phyloP scores from a whole-genome alignment of 1,140 invertebrate genomes.

The Metopolophium dirhodum region DNA sequence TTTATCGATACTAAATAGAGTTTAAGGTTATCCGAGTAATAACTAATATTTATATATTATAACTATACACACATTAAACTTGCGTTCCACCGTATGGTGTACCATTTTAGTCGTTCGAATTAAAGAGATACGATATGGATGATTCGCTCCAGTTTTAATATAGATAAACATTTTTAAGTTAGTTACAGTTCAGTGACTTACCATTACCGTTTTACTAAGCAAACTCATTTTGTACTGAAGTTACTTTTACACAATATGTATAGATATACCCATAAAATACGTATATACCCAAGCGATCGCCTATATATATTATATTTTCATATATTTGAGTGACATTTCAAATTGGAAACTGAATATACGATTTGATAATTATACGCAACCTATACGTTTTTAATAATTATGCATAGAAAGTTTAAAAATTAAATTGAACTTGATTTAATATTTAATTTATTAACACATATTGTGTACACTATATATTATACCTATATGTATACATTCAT shows the following conservation, averaged over 20 bases:
- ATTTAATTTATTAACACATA: not conserved
- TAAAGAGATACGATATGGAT: not conserved
- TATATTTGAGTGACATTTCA: not conserved
- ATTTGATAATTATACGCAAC: not conserved
- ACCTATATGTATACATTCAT: not conserved
- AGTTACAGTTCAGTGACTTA: constrained; percentile 15
- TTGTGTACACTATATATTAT: too few species aligned
- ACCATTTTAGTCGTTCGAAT: not conserved
- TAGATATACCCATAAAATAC: too few species aligned
- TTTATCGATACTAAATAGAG: not conserved
- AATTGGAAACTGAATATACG: not conserved
- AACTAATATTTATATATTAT: not conserved
- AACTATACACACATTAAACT: not conserved
- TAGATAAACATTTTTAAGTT: not conserved
- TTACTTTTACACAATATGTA: not conserved
- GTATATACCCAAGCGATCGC: too few species aligned
- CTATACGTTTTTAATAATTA: too few species aligned
- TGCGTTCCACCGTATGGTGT: not conserved
- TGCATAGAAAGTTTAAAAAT: not conserved
- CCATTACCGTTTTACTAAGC: not conserved
- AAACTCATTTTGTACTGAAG: not conserved
- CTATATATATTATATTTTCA: not conserved
- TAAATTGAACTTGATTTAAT: not conserved
- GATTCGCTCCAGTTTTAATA: not conserved
- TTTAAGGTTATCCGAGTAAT: not conserved